Evolutionary conservation across 2,113 vertebrate genomes (phyloP).

Genomic region (Rhinopithecus roxellana): DNA sequence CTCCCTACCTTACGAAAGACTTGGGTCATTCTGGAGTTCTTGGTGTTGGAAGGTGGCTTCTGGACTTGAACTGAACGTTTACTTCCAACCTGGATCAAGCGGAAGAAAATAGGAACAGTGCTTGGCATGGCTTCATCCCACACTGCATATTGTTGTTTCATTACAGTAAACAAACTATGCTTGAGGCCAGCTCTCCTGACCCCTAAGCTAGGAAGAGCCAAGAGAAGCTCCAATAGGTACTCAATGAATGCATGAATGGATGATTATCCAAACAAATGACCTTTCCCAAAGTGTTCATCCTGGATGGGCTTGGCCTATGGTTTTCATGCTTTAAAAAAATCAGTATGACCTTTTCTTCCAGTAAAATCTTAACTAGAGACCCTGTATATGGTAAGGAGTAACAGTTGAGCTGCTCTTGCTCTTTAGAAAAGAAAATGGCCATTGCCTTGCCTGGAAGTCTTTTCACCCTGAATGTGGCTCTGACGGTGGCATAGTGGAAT

Average conservation of each 20-base stretch:
- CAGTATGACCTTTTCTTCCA: neutral
- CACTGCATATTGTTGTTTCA: neutral
- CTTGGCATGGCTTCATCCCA: neutral
- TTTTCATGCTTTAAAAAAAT: neutral
- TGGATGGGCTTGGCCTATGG: neutral
- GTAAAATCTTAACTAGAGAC: neutral
- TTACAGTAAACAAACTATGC: neutral
- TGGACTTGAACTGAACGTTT: conserved; percentile 54
- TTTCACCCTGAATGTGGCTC: neutral
- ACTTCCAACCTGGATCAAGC: conserved; percentile 50
- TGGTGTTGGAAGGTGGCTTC: conserved; percentile 49
- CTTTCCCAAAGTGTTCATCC: neutral
- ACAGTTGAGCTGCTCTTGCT: neutral
- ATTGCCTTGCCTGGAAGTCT: neutral
- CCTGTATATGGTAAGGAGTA: neutral
- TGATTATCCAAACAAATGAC: neutral
- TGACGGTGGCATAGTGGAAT: neutral
- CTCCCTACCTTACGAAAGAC: conserved; percentile 54
- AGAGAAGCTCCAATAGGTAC: neutral
- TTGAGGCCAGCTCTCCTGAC: neutral
- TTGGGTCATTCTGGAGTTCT: conserved; percentile 33
- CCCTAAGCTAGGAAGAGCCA: neutral
- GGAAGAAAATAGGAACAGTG: neutral
- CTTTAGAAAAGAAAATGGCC: neutral
- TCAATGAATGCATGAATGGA: neutral